Conservation (phyloP, 2,888 invertebrate genomes). For the Erynnis tages region DNA sequence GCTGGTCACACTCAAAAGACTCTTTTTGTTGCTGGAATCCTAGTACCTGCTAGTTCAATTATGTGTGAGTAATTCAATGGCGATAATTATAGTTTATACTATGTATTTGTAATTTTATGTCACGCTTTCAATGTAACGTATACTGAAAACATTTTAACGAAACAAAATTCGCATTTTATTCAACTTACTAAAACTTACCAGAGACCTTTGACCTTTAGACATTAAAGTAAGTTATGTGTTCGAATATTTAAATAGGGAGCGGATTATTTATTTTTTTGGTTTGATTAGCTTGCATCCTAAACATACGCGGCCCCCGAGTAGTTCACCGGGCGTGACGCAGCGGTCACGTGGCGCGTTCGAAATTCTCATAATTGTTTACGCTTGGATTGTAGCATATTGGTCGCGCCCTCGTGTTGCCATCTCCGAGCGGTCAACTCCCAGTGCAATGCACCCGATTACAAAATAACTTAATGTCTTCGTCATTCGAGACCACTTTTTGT, state of each 20-base stretch:
- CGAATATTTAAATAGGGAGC: too few species aligned
- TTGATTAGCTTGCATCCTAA: conserved; percentile 8
- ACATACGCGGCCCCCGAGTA: conserved; percentile 13
- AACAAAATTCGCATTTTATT: too few species aligned
- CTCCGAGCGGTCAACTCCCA: conserved; percentile 63
- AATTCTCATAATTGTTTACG: conserved; percentile 64
- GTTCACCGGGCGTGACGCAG: conserved; percentile 37
- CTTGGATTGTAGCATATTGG: conserved; percentile 54
- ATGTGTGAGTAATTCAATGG: conserved; percentile 5
- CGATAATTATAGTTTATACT: neutral
- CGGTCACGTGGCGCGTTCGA: conserved; percentile 57
- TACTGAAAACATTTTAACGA: too few species aligned
- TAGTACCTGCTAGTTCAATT: conserved; percentile 9
- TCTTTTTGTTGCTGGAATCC: conserved; percentile 16
- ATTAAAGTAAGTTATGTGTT: too few species aligned
- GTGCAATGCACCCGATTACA: conserved; percentile 71
- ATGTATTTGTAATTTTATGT: too few species aligned
- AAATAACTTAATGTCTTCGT: conserved; percentile 68
- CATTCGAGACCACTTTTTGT: conserved; percentile 60
- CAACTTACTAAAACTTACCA: too few species aligned
- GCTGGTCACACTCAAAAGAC: conserved; percentile 27
- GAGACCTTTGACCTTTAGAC: too few species aligned
- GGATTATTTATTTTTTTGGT: conserved; percentile 1
- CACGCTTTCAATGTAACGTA: too few species aligned
- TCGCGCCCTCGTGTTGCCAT: conserved; percentile 52